Evolutionary conservation across 2,888 invertebrate species (phyloP), one percentile per base, ranked within the genome.

Genomic region (Dione juno): DNA sequence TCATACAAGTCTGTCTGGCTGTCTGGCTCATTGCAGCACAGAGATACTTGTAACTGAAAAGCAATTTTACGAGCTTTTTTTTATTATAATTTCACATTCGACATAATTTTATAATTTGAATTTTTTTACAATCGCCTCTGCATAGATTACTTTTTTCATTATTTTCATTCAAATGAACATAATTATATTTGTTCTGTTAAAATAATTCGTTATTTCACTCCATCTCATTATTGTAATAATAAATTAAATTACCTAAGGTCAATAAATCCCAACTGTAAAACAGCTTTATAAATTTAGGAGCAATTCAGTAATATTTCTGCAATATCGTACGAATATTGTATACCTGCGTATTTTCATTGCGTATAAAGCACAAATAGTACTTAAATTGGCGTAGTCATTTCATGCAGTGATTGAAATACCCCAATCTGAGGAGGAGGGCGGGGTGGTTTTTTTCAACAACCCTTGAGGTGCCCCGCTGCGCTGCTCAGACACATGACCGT

Each of bases 401-500:
- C 67, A 66, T 72, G 73, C 73, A 70, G 37, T 70, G 69, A 74
- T 74, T 72, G 70, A 70, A 72, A 70, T 74, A 72, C 85, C 84
- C 84, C 80, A 80, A 77, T 80, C 84, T 85, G 87, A 79, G 86
- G 88, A 86, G 87, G 87, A 86, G 88, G 89, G 88, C 87, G 86
- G 87, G 82, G 81, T 81, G 81, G 78, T 80, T 87, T 87, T 28
- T 87, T 87, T 85, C 84, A 87, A 85, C 82, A 79, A 89, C 88
- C 92, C 91, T 88, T 89, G 87, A 84, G 84, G 80, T 82, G 73
- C 77, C 92, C 92, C 86, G 90, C 88, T 78, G 92, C 69, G 90
- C 82, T 83, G 79, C 83, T 86, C 89, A 83, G 87, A 87, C 85
- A 83, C 86, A 85, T 82, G 81, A 79, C 78, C 80, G 79, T 80